Evolutionary conservation across 2,797 vertebrate genomes (phyloP), one percentile per base, ranked within the genome.

Genomic region (Telmatherina bonti): DNA sequence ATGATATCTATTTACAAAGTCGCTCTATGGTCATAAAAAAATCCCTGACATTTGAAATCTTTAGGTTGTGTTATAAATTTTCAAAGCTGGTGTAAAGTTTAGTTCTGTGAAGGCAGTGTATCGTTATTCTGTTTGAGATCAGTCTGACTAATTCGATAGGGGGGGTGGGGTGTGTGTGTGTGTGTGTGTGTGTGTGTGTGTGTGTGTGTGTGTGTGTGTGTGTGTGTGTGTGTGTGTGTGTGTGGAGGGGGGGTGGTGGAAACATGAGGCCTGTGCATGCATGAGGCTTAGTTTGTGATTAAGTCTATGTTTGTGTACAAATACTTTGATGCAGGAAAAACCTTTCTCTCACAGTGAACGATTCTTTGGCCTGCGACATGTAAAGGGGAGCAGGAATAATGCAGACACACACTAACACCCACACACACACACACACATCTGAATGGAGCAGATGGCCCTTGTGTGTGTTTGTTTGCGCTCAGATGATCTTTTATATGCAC

Each of bases 361-460:
- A 63, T 72, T 76, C 43, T 61, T 56, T 55, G n/a, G 62, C n/a
- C 8, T 35, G n/a, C 47, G 58, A 76, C 80, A 81, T 80, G 74
- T 77, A 65, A 68, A 49, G 47, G 22, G 57, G 41, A 70, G 63
- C 15, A 49, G 26, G 41, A 18, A 52, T 67, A 69, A 67, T 55
- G 11, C n/a, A 4, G 26, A 64, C 73, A 83, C 78, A 85, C 76
- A 76, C 69, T 26, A 82, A 70, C 73, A 55, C 76, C 76, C 67
- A 77, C 69, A 85, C 71, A 72, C 81, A 78, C 67, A 77, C 69
- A 85, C 72, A 72, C 81, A 78, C 80, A 85, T 74, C 69, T 79
- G 78, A 65, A 80, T 78, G 82, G 85, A 93, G 90, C 92, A 94
- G 93, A 93, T 92, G 90, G 91, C 75, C 78, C 15, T 84, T 85